Percentiles rank a stretch among this genome's conserved stretches.
Evolutionary conservation across 2,113 vertebrate genomes (phyloP).

Genomic region (Bungarus multicinctus): DNA sequence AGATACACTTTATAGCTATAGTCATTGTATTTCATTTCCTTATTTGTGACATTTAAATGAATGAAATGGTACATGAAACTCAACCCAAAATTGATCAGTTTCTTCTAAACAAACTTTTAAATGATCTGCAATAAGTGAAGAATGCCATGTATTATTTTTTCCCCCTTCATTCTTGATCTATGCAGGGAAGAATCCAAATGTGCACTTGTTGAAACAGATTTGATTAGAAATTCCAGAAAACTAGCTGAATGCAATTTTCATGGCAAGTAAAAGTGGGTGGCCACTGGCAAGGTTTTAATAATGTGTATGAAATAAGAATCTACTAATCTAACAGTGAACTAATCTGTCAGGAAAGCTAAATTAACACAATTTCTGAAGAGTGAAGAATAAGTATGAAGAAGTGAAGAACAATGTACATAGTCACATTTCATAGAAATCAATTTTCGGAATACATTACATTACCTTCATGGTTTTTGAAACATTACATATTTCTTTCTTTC

Average conservation of each 20-base stretch:
- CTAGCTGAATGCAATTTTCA: background rate
- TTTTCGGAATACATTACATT: background rate
- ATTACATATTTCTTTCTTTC: background rate
- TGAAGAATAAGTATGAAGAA: background rate
- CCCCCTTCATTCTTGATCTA: background rate
- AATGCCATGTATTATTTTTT: background rate
- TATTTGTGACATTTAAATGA: background rate
- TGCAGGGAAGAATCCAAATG: background rate
- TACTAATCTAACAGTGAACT: background rate
- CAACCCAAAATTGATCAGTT: background rate
- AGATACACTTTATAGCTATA: constrained; percentile 1
- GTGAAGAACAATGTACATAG: background rate
- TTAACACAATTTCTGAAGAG: background rate
- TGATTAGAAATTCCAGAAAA: background rate
- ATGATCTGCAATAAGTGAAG: background rate
- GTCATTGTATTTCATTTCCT: constrained; percentile 42
- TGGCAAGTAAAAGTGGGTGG: background rate
- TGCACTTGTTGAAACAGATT: background rate
- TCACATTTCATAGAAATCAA: background rate
- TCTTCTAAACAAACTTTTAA: background rate
- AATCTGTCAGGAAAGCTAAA: background rate
- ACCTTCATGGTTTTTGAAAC: background rate
- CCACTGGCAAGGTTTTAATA: background rate
- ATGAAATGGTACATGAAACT: background rate
- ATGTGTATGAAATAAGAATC: background rate